Conservation (phyloP, 2,113 vertebrate species). For the Scortum barcoo region DNA sequence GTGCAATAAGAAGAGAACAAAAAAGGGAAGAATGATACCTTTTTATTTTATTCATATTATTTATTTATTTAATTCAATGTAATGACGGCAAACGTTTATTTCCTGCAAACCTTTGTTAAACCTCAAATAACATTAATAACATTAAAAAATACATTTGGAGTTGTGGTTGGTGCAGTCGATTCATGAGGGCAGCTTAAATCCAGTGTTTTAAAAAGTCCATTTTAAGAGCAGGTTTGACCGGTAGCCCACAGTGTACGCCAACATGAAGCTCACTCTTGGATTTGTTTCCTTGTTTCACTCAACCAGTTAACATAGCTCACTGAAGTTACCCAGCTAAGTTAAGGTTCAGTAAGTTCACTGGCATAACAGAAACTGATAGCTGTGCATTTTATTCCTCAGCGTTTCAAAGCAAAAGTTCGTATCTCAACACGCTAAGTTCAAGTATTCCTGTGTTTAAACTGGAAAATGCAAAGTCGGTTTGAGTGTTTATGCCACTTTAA, state of each 20-base stretch:
- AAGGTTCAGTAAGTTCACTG: neutral
- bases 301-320: neutral
- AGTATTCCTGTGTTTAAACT: neutral
- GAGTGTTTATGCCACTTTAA: neutral
- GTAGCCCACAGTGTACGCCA: no score
- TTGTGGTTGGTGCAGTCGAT: neutral
- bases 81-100: neutral
- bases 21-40: no score
- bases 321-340: neutral
- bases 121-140: neutral
- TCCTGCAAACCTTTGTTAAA: neutral
- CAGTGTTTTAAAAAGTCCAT: neutral
- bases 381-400: neutral
- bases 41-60: neutral
- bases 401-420: neutral
- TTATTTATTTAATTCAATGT: neutral
- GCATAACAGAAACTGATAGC: no score
- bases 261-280: neutral
- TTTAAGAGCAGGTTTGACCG: neutral
- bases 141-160: no score
- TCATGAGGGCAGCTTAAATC: neutral
- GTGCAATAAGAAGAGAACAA: neutral
- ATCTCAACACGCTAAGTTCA: neutral
- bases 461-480: neutral
- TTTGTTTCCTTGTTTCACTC: conserved; percentile 21